Conservation (phyloP, 1,140 invertebrate genomes). For the Tetramorium simillimum region DNA sequence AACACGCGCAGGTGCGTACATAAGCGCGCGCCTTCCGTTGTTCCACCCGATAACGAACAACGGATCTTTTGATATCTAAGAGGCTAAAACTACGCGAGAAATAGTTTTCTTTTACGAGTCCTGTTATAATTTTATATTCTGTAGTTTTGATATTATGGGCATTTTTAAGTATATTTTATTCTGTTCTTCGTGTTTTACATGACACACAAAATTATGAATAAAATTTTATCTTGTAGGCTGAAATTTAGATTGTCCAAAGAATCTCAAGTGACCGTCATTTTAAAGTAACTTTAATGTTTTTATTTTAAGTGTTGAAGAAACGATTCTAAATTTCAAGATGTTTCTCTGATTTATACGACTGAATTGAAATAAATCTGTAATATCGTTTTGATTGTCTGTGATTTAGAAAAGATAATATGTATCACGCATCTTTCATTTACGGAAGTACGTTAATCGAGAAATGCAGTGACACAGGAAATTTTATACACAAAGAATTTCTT, state of each 20-base stretch:
- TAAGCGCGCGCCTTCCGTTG: neutral
- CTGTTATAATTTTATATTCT: neutral
- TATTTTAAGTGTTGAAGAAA: neutral
- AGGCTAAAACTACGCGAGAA: neutral
- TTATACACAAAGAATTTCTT: neutral
- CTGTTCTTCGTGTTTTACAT: neutral
- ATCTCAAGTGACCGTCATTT: neutral
- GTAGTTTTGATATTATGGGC: neutral
- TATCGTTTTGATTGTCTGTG: neutral
- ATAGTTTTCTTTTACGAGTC: neutral
- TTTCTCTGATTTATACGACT: neutral
- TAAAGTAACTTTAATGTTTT: neutral
- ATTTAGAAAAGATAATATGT: neutral
- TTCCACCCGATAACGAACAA: conserved; percentile 4
- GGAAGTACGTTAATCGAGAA: neutral
- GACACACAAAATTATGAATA: neutral
- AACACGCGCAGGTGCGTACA: conserved; percentile 63
- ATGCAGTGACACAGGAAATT: neutral
- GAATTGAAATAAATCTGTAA: neutral
- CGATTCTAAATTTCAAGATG: neutral
- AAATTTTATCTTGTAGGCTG: neutral
- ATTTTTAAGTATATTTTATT: neutral
- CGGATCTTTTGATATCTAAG: neutral
- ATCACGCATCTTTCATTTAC: neutral
- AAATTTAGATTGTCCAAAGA: neutral